These are phyloP conservation scores for Himalopsyche tibetana DNA, from an alignment of 2,888 invertebrate species.

Conservation along the genomic window DNA sequence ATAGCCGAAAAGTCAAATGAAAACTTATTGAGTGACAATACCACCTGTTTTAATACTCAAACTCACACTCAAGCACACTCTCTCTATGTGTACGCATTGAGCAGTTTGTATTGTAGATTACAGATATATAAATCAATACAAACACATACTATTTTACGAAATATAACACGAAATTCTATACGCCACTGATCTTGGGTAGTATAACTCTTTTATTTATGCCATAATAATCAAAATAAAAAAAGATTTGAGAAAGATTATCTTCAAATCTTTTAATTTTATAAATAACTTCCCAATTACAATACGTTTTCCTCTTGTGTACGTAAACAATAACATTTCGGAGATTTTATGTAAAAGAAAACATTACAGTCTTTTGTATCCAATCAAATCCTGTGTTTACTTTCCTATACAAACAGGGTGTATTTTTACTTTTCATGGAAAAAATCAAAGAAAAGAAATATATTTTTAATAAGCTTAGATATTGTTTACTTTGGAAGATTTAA, in stretches of 20 bases:
- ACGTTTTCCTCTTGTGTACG: background rate
- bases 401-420: background rate
- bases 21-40: no score
- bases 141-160: no score
- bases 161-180: no score
- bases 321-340: background rate
- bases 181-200: no score
- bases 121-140: no score
- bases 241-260: background rate
- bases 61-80: no score
- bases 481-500: background rate
- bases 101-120: no score
- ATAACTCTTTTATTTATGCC: no score
- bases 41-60: no score
- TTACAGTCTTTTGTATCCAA: background rate
- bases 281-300: background rate
- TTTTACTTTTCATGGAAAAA: background rate
- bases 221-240: background rate
- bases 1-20: no score
- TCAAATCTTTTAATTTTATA: background rate
- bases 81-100: no score
- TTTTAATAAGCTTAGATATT: background rate
- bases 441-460: background rate
- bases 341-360: background rate
- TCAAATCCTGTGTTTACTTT: conserved; percentile 3